These are phyloP conservation scores for Amitus sp. DNA, from an alignment of 2,888 invertebrate species.

Conservation along the genomic window DNA sequence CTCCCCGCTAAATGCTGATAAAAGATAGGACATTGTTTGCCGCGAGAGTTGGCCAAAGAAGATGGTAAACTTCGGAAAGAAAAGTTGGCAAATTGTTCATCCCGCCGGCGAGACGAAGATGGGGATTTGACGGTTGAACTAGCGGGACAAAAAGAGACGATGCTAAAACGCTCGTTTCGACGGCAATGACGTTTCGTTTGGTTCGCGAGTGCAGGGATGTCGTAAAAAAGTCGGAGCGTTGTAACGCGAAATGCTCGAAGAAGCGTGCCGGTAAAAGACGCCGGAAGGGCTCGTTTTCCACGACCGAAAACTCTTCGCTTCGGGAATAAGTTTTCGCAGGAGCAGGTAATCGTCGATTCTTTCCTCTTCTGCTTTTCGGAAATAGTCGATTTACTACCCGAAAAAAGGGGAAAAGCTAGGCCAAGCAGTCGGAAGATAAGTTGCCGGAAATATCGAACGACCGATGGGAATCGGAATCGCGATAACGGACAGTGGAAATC, in stretches of 20 bases:
- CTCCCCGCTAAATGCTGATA: not conserved
- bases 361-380: not conserved
- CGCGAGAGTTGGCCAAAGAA: not conserved
- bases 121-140: not conserved
- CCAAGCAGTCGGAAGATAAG: not conserved
- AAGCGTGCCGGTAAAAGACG: slow-evolving; percentile 17
- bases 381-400: not conserved
- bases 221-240: slow-evolving; percentile 4
- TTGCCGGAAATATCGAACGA: not conserved
- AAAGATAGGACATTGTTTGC: not conserved
- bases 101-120: not conserved
- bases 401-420: not conserved
- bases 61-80: not conserved
- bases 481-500: slow-evolving; percentile 12
- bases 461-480: slow-evolving; percentile 11
- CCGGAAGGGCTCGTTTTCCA: slow-evolving; percentile 24
- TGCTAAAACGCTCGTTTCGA: slow-evolving; percentile 10
- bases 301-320: slow-evolving; percentile 24
- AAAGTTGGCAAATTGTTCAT: slow-evolving; percentile 10
- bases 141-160: slow-evolving; percentile 7
- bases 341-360: slow-evolving; percentile 17
- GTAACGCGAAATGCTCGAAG: slow-evolving; percentile 17
- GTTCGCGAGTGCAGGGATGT: slow-evolving; percentile 17
- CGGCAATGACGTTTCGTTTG: slow-evolving; percentile 22
- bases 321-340: slow-evolving; percentile 11